phyloP scores from a whole-genome alignment of 2,797 vertebrate species.

The Falco peregrinus region DNA sequence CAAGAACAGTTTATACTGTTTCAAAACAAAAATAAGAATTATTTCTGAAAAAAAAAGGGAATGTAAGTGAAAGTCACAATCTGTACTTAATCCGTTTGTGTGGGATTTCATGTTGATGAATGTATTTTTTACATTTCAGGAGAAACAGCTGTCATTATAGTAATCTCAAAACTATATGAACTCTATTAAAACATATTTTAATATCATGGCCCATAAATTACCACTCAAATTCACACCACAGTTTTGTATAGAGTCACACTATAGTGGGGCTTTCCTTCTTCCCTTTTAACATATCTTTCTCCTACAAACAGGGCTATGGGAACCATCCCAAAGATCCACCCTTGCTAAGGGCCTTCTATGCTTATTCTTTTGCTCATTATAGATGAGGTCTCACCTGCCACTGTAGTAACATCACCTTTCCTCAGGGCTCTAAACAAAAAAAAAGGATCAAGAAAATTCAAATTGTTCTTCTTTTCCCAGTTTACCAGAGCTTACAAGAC shows the following conservation, averaged over 20 bases:
- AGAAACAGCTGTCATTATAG: background rate
- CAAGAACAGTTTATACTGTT: conserved; percentile 33
- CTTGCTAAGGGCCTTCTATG: background rate
- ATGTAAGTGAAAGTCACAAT: conserved; percentile 40
- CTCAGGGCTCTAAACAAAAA: background rate
- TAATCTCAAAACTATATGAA: conserved; percentile 16
- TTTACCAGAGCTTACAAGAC: background rate
- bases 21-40: conserved; percentile 49
- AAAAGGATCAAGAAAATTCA: background rate
- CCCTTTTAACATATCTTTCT: background rate
- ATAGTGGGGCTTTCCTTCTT: background rate
- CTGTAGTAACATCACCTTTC: background rate
- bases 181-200: conserved; percentile 13
- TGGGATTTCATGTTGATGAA: conserved; percentile 58
- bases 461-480: background rate
- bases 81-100: conserved; percentile 49
- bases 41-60: conserved; percentile 35
- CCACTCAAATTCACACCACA: background rate
- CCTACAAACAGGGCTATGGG: background rate
- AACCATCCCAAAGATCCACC: background rate
- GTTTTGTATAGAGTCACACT: background rate
- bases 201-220: background rate
- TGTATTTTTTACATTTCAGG: background rate
- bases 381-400: background rate
- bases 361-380: background rate